phyloP scores from a whole-genome alignment of 2,797 vertebrate genomes.

The Eremophila alpestris region DNA sequence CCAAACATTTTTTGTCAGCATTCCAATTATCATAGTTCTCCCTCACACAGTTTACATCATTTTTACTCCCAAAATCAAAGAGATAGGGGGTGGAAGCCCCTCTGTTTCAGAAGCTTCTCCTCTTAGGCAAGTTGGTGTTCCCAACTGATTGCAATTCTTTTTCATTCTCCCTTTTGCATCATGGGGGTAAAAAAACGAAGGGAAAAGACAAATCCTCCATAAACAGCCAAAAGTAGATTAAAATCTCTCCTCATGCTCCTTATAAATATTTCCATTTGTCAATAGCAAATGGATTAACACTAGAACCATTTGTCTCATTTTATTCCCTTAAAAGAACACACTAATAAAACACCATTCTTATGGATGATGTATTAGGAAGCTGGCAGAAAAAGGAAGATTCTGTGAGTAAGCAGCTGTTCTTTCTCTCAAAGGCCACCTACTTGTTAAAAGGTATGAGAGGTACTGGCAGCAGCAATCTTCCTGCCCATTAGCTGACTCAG shows the following conservation, averaged over 20 bases:
- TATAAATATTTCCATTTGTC: background rate
- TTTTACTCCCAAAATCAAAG: background rate
- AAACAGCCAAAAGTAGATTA: background rate
- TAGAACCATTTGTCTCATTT: background rate
- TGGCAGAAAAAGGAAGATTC: background rate
- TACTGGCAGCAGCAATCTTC: background rate
- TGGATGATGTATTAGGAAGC: background rate
- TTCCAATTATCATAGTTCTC: background rate
- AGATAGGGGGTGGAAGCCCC: background rate
- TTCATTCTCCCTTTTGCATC: background rate
- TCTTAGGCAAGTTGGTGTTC: background rate
- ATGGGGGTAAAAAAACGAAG: background rate
- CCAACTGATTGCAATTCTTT: background rate
- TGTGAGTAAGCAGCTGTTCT: background rate
- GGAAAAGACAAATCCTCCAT: background rate
- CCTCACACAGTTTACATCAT: background rate
- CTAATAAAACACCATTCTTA: background rate
- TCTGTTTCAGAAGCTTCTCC: background rate
- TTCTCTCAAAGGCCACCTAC: background rate
- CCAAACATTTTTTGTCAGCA: background rate
- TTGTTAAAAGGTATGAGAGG: background rate
- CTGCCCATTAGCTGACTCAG: background rate
- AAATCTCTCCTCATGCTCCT: background rate
- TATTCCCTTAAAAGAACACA: background rate
- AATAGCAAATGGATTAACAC: background rate